Conservation (phyloP, 1,140 invertebrate genomes). For the Drosophila subobscura region DNA sequence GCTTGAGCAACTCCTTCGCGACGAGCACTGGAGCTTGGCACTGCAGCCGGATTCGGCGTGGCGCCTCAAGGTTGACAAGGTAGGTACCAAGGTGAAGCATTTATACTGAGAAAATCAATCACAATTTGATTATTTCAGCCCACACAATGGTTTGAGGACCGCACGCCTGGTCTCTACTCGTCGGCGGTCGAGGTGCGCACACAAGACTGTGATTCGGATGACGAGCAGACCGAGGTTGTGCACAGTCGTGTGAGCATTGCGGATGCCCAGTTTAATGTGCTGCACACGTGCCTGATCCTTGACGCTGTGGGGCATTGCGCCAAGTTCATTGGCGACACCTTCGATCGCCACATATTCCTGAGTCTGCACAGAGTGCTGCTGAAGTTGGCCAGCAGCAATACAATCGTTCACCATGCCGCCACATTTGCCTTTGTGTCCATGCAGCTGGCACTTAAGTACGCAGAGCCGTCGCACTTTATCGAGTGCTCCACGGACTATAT, state of each 20-base stretch:
- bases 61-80: conserved; percentile 66
- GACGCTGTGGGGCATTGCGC: conserved; percentile 73
- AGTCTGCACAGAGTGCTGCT: conserved; percentile 71
- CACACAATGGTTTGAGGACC: conserved; percentile 73
- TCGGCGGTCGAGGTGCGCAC: conserved; percentile 76
- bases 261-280: conserved; percentile 77
- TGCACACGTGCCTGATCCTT: conserved; percentile 74
- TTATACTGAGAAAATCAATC: neutral
- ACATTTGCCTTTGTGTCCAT: conserved; percentile 84
- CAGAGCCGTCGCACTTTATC: conserved; percentile 84
- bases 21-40: conserved; percentile 76
- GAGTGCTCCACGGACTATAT: conserved; percentile 85
- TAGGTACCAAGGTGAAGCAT: conserved; percentile 1
- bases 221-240: conserved; percentile 57
- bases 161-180: conserved; percentile 78
- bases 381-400: conserved; percentile 73
- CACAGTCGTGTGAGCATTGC: conserved; percentile 53
- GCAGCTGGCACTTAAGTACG: conserved; percentile 82
- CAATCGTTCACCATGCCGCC: conserved; percentile 66
- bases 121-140: conserved; percentile 28
- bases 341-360: conserved; percentile 65
- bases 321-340: conserved; percentile 61
- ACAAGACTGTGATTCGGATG: conserved; percentile 76
- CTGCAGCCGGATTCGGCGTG: conserved; percentile 62
- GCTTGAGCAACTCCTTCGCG: conserved; percentile 53